Percentiles rank a stretch among this genome's conserved stretches.
Conservation (phyloP, 2,113 vertebrate species). For the Camarhynchus parvulus region DNA sequence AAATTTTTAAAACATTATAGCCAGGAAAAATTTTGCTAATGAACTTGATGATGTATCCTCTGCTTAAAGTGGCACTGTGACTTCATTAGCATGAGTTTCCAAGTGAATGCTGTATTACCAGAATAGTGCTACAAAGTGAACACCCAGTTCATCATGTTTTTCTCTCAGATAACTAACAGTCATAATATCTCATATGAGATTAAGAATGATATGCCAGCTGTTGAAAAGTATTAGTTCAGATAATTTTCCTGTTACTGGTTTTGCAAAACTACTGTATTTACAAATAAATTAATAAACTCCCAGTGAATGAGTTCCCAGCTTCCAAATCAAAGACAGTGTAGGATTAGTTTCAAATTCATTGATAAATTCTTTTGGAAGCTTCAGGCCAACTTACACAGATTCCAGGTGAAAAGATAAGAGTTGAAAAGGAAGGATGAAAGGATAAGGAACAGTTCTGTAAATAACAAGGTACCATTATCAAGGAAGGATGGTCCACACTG, state of each 20-base stretch:
- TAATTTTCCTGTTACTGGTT: neutral
- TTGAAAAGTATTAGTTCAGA: neutral
- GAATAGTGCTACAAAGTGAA: neutral
- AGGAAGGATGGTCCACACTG: neutral
- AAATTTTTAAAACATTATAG: fast-evolving
- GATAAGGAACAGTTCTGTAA: neutral
- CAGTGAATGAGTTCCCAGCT: neutral
- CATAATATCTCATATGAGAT: neutral
- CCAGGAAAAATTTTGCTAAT: neutral
- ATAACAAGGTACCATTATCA: neutral
- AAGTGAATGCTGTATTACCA: neutral
- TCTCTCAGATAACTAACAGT: neutral
- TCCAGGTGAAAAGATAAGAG: neutral
- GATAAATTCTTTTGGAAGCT: slow-evolving; percentile 5
- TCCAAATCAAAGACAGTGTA: neutral
- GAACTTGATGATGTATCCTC: neutral
- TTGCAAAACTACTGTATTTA: neutral
- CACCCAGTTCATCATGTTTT: neutral
- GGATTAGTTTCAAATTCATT: neutral
- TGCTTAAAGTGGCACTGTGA: neutral
- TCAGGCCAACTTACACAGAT: neutral
- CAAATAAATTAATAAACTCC: neutral
- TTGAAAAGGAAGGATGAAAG: neutral
- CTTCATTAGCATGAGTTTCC: neutral
- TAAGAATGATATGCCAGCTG: neutral